Evolutionary conservation across 1,140 invertebrate species (phyloP).

Genomic region (Centruroides vittatus): DNA sequence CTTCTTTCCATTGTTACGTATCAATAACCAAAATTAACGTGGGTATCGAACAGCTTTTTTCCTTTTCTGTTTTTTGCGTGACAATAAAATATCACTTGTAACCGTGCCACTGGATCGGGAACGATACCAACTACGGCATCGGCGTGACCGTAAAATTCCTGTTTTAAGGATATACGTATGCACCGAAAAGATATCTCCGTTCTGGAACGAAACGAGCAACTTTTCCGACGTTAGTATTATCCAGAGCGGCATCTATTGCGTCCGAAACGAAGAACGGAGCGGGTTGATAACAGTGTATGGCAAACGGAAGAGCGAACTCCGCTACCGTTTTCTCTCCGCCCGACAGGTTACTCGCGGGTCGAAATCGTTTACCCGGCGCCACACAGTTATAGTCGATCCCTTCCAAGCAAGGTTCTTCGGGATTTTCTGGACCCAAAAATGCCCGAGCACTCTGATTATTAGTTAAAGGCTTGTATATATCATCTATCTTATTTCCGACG

Average conservation of each 20-base stretch:
- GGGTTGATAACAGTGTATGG: conserved; percentile 94
- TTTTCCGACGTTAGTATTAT: conserved; percentile 98
- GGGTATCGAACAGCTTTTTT: too few relatives aligned
- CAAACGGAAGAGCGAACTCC: conserved; percentile 88
- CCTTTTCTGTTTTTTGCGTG: too few relatives aligned
- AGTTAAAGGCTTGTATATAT: conserved; percentile 93
- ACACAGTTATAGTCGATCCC: conserved; percentile 98
- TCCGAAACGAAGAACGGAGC: conserved; percentile 99
- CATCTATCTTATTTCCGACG: conserved; percentile 91
- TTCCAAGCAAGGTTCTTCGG: conserved; percentile 96
- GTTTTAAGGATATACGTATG: conserved; percentile 98
- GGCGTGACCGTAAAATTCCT: conserved; percentile 98
- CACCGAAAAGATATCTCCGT: conserved; percentile 60
- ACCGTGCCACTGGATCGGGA: too few relatives aligned
- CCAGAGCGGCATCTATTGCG: conserved; percentile 96
- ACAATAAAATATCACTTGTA: too few relatives aligned
- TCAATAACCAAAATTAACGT: too few relatives aligned
- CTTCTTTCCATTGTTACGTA: too few relatives aligned
- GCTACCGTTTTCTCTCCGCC: conserved; percentile 99
- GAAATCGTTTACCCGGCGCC: conserved; percentile 93
- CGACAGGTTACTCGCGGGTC: conserved; percentile 96
- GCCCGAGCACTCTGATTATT: conserved; percentile 97
- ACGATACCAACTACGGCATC: conserved; percentile 96
- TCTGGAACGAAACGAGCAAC: conserved; percentile 43
- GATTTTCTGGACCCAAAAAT: conserved; percentile 92